Evolutionary conservation across 2,797 vertebrate genomes (phyloP), one percentile per base, ranked within the genome.

Genomic region (Molossus alvarezi): DNA sequence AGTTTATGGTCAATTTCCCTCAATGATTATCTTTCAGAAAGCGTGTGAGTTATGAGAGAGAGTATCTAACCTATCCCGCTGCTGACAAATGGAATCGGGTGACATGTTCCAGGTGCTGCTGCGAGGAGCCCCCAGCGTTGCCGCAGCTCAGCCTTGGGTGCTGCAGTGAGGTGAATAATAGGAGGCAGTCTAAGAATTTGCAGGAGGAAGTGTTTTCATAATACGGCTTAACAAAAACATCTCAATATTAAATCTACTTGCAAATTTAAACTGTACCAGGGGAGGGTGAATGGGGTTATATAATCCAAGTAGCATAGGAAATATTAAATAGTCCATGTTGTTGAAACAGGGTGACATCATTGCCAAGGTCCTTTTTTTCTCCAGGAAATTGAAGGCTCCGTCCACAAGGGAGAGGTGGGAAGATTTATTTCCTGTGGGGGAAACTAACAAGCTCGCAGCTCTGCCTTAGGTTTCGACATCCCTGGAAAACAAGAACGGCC

Each of bases 91-190:
- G 87, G 69, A 97, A 94, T 93, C 91, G 87, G 92, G 95, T 96
- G 97, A 94, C 96, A 96, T 82, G 92, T 98, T 98, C 94, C 96
- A 97, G 97, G 97, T 97, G 86, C 90, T 91, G 81, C 95, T 96
- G 97, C 96, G 96, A 93, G 98, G 97, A 97, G 80, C 72, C 57
- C 93, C 96, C 93, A 95, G 94, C 95, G 72, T 97, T 94, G 73
- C 96, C 91, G 92, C n/a, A n/a, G 67, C 94, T 97, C 95, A 41
- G 93, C 90, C 87, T 58, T 91, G 95, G 95, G 94, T 97, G 86
- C 92, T 96, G 96, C 95, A 92, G 86, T 94, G 94, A 98, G 96
- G 98, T 97, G 97, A 98, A 97, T 97, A 97, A 97, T 94, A 98
- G 90, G 96, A 97, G 94, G 76, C 95, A 88, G 94, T 89, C 96